A percentile compares a stretch with the other conserved stretches of the same genome.
These are phyloP conservation scores for Sebastes flavidus DNA, from an alignment of 2,797 vertebrate genomes.

Conservation along the genomic window DNA sequence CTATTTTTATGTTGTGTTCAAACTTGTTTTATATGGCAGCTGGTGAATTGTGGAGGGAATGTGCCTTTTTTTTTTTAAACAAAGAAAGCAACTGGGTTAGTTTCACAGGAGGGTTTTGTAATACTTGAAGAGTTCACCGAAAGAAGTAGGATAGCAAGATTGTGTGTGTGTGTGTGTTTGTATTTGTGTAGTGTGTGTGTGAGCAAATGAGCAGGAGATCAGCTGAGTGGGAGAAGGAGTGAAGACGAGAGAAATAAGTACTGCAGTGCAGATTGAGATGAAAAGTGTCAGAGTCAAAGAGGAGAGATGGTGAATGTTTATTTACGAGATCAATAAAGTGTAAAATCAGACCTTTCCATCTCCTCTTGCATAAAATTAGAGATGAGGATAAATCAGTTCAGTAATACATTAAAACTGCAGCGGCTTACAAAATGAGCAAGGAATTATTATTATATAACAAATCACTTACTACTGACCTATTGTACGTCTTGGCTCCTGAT, in stretches of 20 bases:
- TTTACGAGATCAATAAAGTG: not conserved
- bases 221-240: slow-evolving; percentile 10
- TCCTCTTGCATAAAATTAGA: not conserved
- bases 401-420: not conserved
- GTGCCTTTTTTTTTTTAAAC: not conserved
- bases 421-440: not conserved
- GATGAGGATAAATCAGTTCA: not conserved
- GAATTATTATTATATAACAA: not conserved
- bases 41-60: not conserved
- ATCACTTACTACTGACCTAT: not conserved
- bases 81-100: slow-evolving; percentile 2
- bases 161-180: not conserved
- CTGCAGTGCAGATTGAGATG: not conserved
- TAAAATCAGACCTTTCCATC: not conserved
- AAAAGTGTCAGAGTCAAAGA: not conserved
- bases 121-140: not conserved
- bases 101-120: not conserved
- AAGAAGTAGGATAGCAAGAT: not conserved
- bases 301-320: not conserved
- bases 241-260: not conserved
- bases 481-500: not conserved
- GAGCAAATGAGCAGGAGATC: not conserved
- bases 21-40: slow-evolving; percentile 35
- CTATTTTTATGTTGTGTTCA: slow-evolving; percentile 17
- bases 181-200: not conserved